Evolutionary conservation across 2,797 vertebrate genomes (phyloP).

Genomic region (Sternarchorhynchus goeldii): DNA sequence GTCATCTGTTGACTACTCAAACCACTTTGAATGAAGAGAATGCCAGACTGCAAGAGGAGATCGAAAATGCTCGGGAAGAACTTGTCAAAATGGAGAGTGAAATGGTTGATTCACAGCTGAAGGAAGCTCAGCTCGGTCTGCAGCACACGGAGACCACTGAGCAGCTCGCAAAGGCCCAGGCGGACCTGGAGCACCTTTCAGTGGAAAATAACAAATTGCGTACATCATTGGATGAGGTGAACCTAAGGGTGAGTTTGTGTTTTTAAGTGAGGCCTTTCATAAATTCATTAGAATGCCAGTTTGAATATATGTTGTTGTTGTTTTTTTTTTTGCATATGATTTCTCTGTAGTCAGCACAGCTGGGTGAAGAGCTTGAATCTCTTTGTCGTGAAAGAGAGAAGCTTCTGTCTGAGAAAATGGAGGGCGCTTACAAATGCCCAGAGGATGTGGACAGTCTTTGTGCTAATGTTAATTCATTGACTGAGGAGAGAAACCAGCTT

Average conservation of each 20-base stretch:
- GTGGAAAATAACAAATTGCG: constrained; percentile 23
- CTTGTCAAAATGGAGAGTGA: constrained; percentile 46
- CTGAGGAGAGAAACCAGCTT: constrained; percentile 75
- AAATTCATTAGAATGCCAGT: background rate
- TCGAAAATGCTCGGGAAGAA: constrained; percentile 32
- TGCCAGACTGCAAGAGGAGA: constrained; percentile 5
- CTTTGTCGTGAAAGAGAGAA: constrained; percentile 53
- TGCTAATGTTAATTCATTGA: constrained; percentile 62
- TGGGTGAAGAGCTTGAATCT: constrained; percentile 43
- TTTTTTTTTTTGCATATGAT: background rate
- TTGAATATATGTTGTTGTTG: background rate
- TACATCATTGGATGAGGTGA: constrained; percentile 11
- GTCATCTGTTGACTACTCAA: background rate
- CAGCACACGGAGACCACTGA: constrained; percentile 40
- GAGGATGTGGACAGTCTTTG: constrained; percentile 61
- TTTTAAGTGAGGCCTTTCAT: background rate
- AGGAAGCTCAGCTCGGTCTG: constrained; percentile 50
- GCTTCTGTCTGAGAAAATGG: constrained; percentile 42
- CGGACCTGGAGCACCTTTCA: constrained; percentile 24
- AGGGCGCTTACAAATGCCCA: constrained; percentile 18
- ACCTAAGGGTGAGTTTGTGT: constrained; percentile 9
- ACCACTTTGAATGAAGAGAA: constrained; percentile 11
- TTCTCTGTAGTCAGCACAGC: constrained; percentile 23
- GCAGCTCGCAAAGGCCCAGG: constrained; percentile 59
- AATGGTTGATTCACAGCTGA: constrained; percentile 32